Evolutionary conservation across 2,888 invertebrate genomes (phyloP), one percentile per base, ranked within the genome.

Genomic region (Latrodectus hesperus): DNA sequence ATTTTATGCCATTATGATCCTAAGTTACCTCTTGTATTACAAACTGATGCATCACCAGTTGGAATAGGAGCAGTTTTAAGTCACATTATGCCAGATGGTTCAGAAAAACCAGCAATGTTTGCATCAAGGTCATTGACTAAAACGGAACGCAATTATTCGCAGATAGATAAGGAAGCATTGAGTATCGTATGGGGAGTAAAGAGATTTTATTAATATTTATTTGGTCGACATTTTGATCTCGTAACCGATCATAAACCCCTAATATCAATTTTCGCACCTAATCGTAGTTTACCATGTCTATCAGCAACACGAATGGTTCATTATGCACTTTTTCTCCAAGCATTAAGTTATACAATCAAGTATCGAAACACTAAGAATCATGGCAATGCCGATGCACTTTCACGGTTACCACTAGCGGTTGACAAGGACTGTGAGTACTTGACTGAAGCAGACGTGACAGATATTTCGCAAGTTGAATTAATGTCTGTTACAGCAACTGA

Each of bases 91-190:
- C 84, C 87, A 38, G 91, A 92, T 89, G 91, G 91, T 17, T 85
- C 89, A n/a, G 92, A 92, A 85, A 87, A 91, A 88, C 92, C 93
- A 5, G 92, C 93, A 51, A 90, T 91, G 2, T 93, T 92, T 89
- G 92, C 92, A 0, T 92, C 92, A 73, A 90, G 91, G 78, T 89
- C 91, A 6, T 85, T 92, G 22, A 91, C 90, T 16, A 65, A 38
- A 67, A 87, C 91, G 9, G 91, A 92, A 85, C 87, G 90, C 60
- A 90, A 91, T 22, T 92, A 92, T 89, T 91, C 91, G 17, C 91
- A 92, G 88, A 89, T 92, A 11, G 92, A 92, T 74, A 91, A 91
- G 89, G 92, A 92, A 90, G 92, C 92, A 1, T 89, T 91, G 22
- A 90, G 91, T 55, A 77, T 91, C 53, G 88, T 91, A 49, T 91